Evolutionary conservation across 2,797 vertebrate species (phyloP).

Genomic region (Zalophus californianus): DNA sequence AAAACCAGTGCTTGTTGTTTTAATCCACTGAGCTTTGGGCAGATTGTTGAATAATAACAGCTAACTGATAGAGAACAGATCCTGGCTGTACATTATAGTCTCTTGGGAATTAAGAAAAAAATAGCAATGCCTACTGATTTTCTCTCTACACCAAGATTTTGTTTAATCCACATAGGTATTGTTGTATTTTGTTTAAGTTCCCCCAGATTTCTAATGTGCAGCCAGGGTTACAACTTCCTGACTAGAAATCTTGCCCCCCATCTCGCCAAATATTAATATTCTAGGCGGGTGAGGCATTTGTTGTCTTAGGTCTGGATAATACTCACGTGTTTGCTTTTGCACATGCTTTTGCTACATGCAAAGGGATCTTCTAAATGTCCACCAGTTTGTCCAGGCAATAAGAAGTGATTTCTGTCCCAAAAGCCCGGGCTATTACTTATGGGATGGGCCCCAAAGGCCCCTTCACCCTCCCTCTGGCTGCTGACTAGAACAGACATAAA

Average conservation of each 20-base stretch:
- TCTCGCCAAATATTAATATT: slow-evolving; percentile 52
- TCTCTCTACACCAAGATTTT: not conserved
- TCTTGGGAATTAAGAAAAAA: not conserved
- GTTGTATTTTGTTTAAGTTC: slow-evolving; percentile 31
- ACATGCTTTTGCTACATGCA: not conserved
- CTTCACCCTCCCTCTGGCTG: not conserved
- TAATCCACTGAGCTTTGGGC: not conserved
- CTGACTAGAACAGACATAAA: not conserved
- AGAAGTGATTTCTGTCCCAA: not conserved
- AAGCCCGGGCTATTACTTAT: not conserved
- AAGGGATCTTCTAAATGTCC: not conserved
- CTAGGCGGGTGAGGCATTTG: not conserved
- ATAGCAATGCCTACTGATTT: not conserved
- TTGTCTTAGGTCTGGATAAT: not conserved
- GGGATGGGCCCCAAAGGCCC: not conserved
- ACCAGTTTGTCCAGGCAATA: not conserved
- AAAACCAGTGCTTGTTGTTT: not conserved
- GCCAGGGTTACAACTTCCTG: not conserved
- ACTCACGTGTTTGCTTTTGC: slow-evolving; percentile 33
- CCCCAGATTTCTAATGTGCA: not conserved
- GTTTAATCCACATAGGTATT: not conserved
- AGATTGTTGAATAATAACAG: not conserved
- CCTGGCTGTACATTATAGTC: not conserved
- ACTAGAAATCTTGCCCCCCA: not conserved
- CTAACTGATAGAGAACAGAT: not conserved